These are phyloP conservation scores for Lordiphosa collinella DNA, from an alignment of 1,140 invertebrate species.

Conservation along the genomic window DNA sequence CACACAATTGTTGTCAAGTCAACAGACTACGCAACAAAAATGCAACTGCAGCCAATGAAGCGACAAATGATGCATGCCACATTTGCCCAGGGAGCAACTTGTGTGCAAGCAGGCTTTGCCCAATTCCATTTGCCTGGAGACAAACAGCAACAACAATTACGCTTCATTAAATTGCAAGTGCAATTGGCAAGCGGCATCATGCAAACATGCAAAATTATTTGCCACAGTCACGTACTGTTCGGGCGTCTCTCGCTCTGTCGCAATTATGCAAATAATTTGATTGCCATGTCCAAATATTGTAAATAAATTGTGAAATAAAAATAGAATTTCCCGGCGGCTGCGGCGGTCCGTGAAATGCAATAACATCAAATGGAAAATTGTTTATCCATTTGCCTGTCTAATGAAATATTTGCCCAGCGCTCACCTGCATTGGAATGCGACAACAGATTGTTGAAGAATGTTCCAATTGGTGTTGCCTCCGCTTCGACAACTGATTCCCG, in stretches of 20 bases:
- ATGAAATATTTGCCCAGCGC: slow-evolving; percentile 63
- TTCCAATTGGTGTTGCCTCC: slow-evolving; percentile 76
- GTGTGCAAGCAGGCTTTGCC: slow-evolving; percentile 36
- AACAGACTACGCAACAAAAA: slow-evolving; percentile 24
- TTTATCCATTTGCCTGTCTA: slow-evolving; percentile 50
- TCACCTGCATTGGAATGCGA: slow-evolving; percentile 79
- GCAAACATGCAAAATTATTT: slow-evolving; percentile 29
- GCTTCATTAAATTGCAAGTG: slow-evolving; percentile 72
- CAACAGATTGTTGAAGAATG: slow-evolving; percentile 78
- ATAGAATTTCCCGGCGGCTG: slow-evolving; percentile 26
- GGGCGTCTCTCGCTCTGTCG: slow-evolving; percentile 1
- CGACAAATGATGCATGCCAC: slow-evolving; percentile 35
- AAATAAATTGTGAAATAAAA: slow-evolving; percentile 51
- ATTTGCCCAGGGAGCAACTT: slow-evolving; percentile 6
- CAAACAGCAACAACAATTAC: slow-evolving; percentile 49
- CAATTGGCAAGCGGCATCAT: slow-evolving; percentile 43
- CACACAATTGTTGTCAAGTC: slow-evolving; percentile 24
- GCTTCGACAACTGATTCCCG: slow-evolving; percentile 21
- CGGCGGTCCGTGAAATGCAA: slow-evolving; percentile 62
- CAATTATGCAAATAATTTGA: slow-evolving; percentile 73
- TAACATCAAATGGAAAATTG: slow-evolving; percentile 66
- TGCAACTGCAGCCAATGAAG: slow-evolving; percentile 28
- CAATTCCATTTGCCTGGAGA: slow-evolving; percentile 43
- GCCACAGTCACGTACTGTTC: slow-evolving; percentile 26
- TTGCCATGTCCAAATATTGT: slow-evolving; percentile 52